Evolutionary conservation across 1,140 invertebrate species (phyloP), one percentile per base, ranked within the genome.

Genomic region (Zaprionus capensis): DNA sequence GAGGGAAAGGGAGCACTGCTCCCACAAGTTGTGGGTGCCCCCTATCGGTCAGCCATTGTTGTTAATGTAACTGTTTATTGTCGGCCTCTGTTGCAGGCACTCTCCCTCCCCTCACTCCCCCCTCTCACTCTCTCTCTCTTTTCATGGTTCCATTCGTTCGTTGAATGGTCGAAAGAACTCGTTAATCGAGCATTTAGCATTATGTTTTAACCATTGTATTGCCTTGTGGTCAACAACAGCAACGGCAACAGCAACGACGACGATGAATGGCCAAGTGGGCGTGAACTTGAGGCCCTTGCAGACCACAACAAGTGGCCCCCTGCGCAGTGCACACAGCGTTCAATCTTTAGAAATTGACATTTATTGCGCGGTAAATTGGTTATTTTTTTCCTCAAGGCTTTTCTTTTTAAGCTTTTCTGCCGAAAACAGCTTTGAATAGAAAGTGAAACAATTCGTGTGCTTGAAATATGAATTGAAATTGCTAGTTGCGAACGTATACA

Each of bases 101-200:
- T 2, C 24, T 22, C 6, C 5, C 24, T 9, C 14, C 41, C 6
- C 17, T 0, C 17, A 11, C 22, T 51, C 0, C 22, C 49, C 17
- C 24, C 26, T 12, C 53, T 1, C 24, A 5, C 24, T 26, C 22
- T 22, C 22, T 34, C 31, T 36, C 17, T 34, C 14, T 14, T 12
- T 49, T 15, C 11, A 7, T n/a, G 41, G 20, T 22, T 51, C 46
- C 46, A 51, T 51, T 51, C 12, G 46, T 51, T 51, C n/a, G 31
- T n/a, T 46, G 31, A 77, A 67, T 78, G 61, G 56, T 49, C 53
- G 58, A 68, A 76, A 78, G 68, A 57, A 49, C 38, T 56, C 74
- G 63, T 76, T 79, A 79, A 72, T 79, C 77, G 77, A 59, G 77
- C 68, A 72, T 71, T 76, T 76, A 67, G 68, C 63, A 67, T 79